Evolutionary conservation across 2,113 vertebrate genomes (phyloP).

Genomic region (Orcinus orca): DNA sequence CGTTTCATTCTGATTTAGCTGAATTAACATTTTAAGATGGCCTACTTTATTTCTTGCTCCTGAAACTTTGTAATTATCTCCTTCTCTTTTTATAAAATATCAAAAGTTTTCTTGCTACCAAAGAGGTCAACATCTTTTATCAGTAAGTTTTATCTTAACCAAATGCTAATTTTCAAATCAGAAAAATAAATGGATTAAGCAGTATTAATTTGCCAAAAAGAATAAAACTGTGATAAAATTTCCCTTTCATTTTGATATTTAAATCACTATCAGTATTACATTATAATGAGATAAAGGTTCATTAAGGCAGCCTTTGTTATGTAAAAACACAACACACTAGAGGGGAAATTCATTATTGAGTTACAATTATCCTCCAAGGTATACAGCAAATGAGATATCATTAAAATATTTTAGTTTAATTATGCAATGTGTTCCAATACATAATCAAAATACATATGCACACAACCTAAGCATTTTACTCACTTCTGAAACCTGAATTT

Average conservation of each 20-base stretch:
- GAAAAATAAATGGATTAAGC: conserved; percentile 53
- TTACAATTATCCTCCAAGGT: conserved; percentile 60
- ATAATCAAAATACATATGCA: conserved; percentile 48
- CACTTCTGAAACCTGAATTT: conserved; percentile 2
- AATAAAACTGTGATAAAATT: not conserved
- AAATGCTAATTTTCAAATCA: conserved; percentile 55
- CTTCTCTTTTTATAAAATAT: conserved; percentile 59
- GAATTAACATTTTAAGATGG: conserved; percentile 39
- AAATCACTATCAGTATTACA: conserved; percentile 62
- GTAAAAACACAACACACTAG: conserved; percentile 65
- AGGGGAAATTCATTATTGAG: conserved; percentile 46
- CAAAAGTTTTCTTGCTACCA: conserved; percentile 51
- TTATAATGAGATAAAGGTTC: conserved; percentile 67
- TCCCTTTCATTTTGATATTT: conserved; percentile 69
- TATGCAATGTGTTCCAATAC: conserved; percentile 31
- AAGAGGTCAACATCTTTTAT: conserved; percentile 54
- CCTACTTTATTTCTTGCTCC: not conserved
- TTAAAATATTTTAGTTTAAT: conserved; percentile 74
- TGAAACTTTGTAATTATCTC: not conserved
- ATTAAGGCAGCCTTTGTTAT: conserved; percentile 70
- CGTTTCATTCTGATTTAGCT: conserved; percentile 19
- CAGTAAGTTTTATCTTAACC: conserved; percentile 41
- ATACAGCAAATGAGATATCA: conserved; percentile 63
- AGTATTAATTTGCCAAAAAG: conserved; percentile 66
- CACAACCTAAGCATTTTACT: not conserved